Base-by-base conservation (phyloP, 2,797 vertebrate species). In the Hippopotamyrus pictus region DNA sequence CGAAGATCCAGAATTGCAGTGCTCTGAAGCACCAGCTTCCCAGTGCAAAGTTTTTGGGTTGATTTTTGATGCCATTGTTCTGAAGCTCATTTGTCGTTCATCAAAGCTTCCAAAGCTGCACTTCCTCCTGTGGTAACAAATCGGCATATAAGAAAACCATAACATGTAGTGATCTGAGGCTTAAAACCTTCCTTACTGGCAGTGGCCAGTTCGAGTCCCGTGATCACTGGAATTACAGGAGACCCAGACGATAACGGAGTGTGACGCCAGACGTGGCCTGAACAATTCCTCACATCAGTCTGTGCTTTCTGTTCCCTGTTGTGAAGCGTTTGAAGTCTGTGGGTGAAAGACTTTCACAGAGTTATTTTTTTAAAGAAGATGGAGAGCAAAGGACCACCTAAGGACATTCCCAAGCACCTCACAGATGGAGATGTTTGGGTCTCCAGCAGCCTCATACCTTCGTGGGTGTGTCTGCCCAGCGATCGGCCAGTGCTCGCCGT, bases 401-500 rank as follows among this genome's bases (percentile, higher is more conserved):
- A 97, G 89, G 96, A 94, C 1, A 94, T 97, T 91, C 96, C 97
- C 91, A 97, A 97, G 93, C 97, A 97, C 91, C 97, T 94, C 79
- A 90, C 96, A 0, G 98, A 99, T 93, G 97, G 95, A 7, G 98
- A 98, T 87, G 97, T 98, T 88, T 99, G 98, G 98, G 97, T 98
- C 88, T 96, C 97, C 0, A 97, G 99, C 88, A 96, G 97, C 94
- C 97, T 99, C 92, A 95, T 96, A 0, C 98, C 98, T 0, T 99
- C 98, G 89, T 99, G 98, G 98, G 98, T 99, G 88, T 97, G 97
- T 93, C 95, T 99, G 90, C 98, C 98, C 0, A 97, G 97, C 91
- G 96, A 98, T 91, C 97, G 97, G 93, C 97, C 98, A 0, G 96
- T 97, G 48, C 94, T 99, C 92, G 97, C 96, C 0, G 95, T 97